Percentiles rank a stretch among this genome's conserved stretches.
Evolutionary conservation across 2,888 invertebrate genomes (phyloP).

Genomic region (Cephus nigrinus): DNA sequence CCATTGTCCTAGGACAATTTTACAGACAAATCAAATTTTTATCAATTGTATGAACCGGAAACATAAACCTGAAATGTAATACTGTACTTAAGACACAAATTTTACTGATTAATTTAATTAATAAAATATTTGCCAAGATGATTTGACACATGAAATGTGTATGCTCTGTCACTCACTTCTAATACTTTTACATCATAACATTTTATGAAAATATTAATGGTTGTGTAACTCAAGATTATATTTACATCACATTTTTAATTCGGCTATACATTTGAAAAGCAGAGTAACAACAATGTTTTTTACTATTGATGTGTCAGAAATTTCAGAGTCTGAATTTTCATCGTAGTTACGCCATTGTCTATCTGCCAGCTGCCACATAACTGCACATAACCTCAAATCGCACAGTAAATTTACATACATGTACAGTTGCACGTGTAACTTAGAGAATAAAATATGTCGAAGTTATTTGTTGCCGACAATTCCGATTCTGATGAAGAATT

Average conservation of each 20-base stretch:
- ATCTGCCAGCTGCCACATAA: too few relatives aligned
- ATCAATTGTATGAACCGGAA: neutral
- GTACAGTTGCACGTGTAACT: neutral
- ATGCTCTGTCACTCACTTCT: neutral
- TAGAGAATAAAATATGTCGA: conserved; percentile 48
- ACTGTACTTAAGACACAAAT: neutral
- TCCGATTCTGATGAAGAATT: conserved; percentile 71
- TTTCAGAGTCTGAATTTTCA: neutral
- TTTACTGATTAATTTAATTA: neutral
- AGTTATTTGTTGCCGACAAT: conserved; percentile 70
- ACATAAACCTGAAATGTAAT: neutral
- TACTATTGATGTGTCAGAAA: neutral
- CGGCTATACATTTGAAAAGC: neutral
- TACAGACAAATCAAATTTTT: neutral
- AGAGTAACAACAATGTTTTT: neutral
- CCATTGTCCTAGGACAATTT: conserved; percentile 32
- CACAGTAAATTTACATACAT: neutral
- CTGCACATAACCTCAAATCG: neutral
- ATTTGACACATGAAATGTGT: neutral
- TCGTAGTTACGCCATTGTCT: neutral
- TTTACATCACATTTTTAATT: neutral
- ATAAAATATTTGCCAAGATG: neutral
- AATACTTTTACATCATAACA: neutral
- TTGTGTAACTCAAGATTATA: neutral
- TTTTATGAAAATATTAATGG: neutral